These are phyloP conservation scores for Danio jaintianensis DNA, from an alignment of 2,797 vertebrate genomes.

Conservation along the genomic window DNA sequence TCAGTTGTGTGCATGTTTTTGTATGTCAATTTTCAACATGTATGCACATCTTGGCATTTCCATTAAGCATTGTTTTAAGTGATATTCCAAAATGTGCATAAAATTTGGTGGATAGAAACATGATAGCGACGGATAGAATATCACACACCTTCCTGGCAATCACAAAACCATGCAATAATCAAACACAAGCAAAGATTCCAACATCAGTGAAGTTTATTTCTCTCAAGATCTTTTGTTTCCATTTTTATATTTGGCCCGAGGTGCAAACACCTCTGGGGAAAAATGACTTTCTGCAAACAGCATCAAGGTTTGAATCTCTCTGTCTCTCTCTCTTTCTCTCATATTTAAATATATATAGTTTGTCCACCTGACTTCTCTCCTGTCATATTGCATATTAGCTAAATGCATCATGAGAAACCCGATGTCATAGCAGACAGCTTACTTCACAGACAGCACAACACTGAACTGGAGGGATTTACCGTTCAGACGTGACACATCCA, in stretches of 20 bases:
- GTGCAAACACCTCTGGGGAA: conserved; percentile 61
- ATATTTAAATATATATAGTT: neutral
- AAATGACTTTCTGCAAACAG: conserved; percentile 72
- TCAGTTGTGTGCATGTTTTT: too few species aligned
- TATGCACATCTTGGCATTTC: too few species aligned
- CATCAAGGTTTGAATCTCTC: conserved; percentile 68
- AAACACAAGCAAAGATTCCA: conserved; percentile 68
- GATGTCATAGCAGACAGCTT: conserved; percentile 61
- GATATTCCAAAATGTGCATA: too few species aligned
- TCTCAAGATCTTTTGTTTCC: conserved; percentile 76
- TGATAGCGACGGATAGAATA: neutral
- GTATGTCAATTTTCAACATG: too few species aligned
- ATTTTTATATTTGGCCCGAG: conserved; percentile 70
- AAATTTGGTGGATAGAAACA: too few species aligned
- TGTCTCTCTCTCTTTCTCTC: conserved; percentile 61
- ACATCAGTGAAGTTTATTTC: conserved; percentile 84
- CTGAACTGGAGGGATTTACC: conserved; percentile 62
- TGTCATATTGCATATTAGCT: conserved; percentile 75
- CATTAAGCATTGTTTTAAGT: too few species aligned
- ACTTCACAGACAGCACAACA: conserved; percentile 68
- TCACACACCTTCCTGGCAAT: neutral
- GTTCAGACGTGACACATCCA: conserved; percentile 51
- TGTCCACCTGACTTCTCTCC: conserved; percentile 25
- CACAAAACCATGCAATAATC: neutral
- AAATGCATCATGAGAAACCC: conserved; percentile 70